phyloP scores from a whole-genome alignment of 2,888 invertebrate species.

The Corbicula japonica region DNA sequence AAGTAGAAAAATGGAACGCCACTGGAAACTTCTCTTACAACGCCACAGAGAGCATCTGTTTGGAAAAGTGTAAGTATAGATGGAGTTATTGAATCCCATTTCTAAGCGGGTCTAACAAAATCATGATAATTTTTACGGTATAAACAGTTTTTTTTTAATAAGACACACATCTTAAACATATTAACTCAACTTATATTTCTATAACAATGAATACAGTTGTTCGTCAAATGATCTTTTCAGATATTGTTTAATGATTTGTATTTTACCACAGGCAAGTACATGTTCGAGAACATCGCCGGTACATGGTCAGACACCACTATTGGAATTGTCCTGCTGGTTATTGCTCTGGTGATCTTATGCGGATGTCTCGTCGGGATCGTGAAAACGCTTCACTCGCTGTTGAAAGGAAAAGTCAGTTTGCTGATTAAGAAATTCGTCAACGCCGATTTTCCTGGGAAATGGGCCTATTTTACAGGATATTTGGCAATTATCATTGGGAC shows the following conservation, averaged over 20 bases:
- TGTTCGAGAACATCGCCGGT: slow-evolving; percentile 69
- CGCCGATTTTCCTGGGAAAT: slow-evolving; percentile 78
- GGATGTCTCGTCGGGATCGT: slow-evolving; percentile 78
- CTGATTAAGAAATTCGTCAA: slow-evolving; percentile 78
- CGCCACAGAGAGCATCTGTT: neutral
- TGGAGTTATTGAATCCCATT: neutral
- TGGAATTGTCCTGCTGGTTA: slow-evolving; percentile 74
- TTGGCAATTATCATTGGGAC: slow-evolving; percentile 77
- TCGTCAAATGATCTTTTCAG: no score
- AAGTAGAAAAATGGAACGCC: neutral
- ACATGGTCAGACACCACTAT: slow-evolving; percentile 71
- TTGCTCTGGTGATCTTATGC: slow-evolving; percentile 74
- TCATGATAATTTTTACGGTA: no score
- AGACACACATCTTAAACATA: no score
- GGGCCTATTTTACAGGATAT: slow-evolving; percentile 78
- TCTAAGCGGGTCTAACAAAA: neutral
- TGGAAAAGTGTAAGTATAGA: neutral
- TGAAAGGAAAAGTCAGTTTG: slow-evolving; percentile 75
- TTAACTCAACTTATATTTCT: no score
- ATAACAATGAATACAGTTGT: no score
- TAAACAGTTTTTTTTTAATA: no score
- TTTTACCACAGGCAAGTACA: slow-evolving; percentile 45
- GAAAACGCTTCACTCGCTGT: slow-evolving; percentile 76
- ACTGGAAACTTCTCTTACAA: neutral
- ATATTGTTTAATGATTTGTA: no score